Evolutionary conservation across 1,140 invertebrate species (phyloP), one percentile per base, ranked within the genome.

Genomic region (Daktulosphaira vitifoliae): DNA sequence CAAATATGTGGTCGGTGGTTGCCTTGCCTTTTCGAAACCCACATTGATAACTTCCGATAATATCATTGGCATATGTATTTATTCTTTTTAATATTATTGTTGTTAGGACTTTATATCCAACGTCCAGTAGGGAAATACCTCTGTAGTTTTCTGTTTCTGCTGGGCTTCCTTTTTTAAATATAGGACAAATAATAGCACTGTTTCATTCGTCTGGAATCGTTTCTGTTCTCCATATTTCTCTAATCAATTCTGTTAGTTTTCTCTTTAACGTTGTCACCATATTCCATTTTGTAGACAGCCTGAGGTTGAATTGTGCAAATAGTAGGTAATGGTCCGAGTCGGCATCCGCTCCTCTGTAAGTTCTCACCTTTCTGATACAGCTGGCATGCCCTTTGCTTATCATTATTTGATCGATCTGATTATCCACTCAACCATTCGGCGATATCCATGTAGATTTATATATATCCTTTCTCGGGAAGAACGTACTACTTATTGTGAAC

Each of bases 401-500:
- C 22, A 64, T 13, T 13, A 68, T 48, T 33, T 69, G 68, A 37
- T 68, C 67, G 54, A 68, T 69, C 42, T 69, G 64, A 65, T 70
- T 69, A 25, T 54, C 37, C 15, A 52, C 51, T 37, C 25, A 25
- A 16, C 67, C 68, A 67, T 66, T 46, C 11, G 67, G 67, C 11
- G 70, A 68, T 42, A 54, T 59, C 69, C 68, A 70, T 33, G 68
- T 69, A 18, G 33, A 52, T 46, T 69, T 69, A 50, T 71, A 66
- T 18, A 70, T 69, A 29, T 69, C 29, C 65, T 68, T 69, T 37
- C 70, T 59, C 6, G 44, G 59, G 23, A 68, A 71, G 11, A 48
- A 33, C 42, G 66, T 71, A 18, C 65, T 39, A 20, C 49, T 51
- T 46, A 66, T 42, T 29, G 39, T 42, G 8, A 48, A 44, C 15